Evolutionary conservation across 2,888 invertebrate genomes (phyloP), one percentile per base, ranked within the genome.

Genomic region (Torymus aiolomorphi): DNA sequence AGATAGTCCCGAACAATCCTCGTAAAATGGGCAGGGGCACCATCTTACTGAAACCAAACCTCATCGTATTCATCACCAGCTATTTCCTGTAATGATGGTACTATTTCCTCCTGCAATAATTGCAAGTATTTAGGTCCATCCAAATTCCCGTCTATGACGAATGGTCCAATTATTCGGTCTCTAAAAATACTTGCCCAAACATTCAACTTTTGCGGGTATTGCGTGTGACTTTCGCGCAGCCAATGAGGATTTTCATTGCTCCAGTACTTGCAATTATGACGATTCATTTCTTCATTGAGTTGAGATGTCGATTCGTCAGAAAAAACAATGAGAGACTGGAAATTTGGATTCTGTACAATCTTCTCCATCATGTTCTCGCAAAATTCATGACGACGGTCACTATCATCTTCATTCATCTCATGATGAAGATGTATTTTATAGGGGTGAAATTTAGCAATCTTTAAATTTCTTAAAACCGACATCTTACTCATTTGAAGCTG

Each of bases 261-360:
- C 81, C 51, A 84, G 84, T 86, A 87, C 54, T 82, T 71, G 65
- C 80, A 84, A 74, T 87, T 86, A 63, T 86, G 84, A 18, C 84
- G 81, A 77, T 87, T 87, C n/a, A 87, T 83, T 49, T 71, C 66
- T 59, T 84, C 83, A 81, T 85, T 85, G 12, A 87, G 70, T 54
- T 84, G 76, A 81, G 87, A 87, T 56, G 80, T 82, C 52, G 83
- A 83, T 69, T 86, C 83, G 78, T 85, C 83, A 18, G 78, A 82
- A 83, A 85, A 65, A 86, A n/a, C 74, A 77, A 84, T 82, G 56
- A 73, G 76, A 14, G 79, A 16, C 61, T 66, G 51, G 76, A 84
- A 82, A n/a, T 76, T 63, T 49, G 61, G 72, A 67, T 82, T 71
- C 52, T 67, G 66, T 20, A 54, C 65, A 14, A 69, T 61, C 18